A percentile compares a stretch with the other conserved stretches of the same genome.
Conservation (phyloP, 2,113 vertebrate species). For the Cettia cetti region DNA sequence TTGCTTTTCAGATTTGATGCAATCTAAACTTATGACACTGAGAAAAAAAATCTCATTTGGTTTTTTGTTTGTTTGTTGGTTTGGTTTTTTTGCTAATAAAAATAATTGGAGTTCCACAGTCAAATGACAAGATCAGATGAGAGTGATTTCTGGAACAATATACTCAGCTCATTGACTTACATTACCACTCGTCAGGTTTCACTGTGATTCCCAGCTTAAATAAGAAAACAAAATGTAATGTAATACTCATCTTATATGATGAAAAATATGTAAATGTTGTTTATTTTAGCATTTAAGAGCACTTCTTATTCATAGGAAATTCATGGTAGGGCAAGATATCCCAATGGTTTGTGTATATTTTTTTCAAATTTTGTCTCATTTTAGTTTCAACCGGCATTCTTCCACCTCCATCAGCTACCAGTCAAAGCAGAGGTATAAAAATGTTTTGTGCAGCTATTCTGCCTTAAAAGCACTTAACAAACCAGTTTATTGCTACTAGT, state of each 20-base stretch:
- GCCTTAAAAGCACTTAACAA: slow-evolving; percentile 39
- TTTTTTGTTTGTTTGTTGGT: neutral
- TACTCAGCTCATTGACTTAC: neutral
- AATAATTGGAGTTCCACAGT: neutral
- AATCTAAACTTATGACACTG: neutral
- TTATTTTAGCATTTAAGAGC: neutral
- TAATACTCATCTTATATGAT: neutral
- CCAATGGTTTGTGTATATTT: neutral
- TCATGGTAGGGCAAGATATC: neutral
- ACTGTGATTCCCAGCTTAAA: neutral
- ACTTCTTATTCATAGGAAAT: neutral
- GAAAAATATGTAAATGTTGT: neutral
- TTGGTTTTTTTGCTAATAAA: neutral
- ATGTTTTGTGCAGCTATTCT: slow-evolving; percentile 35
- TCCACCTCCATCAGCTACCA: slow-evolving; percentile 76
- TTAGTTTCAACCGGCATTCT: slow-evolving; percentile 76
- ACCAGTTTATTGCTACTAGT: slow-evolving; percentile 33
- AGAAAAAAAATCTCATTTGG: too few relatives aligned
- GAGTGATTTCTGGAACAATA: neutral
- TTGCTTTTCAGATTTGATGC: neutral
- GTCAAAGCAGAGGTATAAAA: slow-evolving; percentile 70
- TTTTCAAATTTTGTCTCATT: slow-evolving; percentile 63
- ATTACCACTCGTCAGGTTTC: neutral
- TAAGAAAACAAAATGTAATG: neutral
- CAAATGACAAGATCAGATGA: neutral